These are phyloP conservation scores for Anoncus sp. DNA, from an alignment of 2,888 invertebrate species.

Conservation along the genomic window DNA sequence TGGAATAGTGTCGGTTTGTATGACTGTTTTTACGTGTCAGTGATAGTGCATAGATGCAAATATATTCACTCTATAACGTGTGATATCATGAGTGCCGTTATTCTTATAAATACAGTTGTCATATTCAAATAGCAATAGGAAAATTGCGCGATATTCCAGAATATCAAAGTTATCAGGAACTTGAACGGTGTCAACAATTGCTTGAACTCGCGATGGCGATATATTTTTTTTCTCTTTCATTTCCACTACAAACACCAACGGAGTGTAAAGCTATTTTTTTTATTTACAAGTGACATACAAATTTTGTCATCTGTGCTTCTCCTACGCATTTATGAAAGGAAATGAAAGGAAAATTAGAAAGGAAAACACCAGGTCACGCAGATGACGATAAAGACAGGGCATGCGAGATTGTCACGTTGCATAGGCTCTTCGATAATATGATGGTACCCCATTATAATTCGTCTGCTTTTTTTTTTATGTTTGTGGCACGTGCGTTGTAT, in stretches of 20 bases:
- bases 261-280: neutral
- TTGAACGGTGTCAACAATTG: neutral
- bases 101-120: too few relatives aligned
- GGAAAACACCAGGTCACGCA: conserved; percentile 10
- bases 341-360: conserved; percentile 1
- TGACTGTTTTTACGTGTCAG: too few relatives aligned
- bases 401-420: conserved; percentile 10
- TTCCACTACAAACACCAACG: neutral
- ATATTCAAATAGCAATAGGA: conserved; percentile 53
- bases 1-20: too few relatives aligned
- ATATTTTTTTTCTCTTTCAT: neutral
- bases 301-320: conserved; percentile 28
- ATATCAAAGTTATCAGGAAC: too few relatives aligned
- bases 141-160: conserved; percentile 11
- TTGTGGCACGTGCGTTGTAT: conserved; percentile 25
- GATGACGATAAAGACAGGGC: conserved; percentile 42
- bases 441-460: conserved; percentile 25
- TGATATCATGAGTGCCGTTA: too few relatives aligned
- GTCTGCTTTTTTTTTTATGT: conserved; percentile 14
- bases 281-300: conserved; percentile 10
- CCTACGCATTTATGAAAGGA: conserved; percentile 2
- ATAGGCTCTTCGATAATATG: conserved; percentile 29
- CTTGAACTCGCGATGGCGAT: neutral
- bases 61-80: too few relatives aligned
- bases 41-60: too few relatives aligned